Percentiles rank a stretch among this genome's conserved stretches.
These are phyloP conservation scores for Cydia strobilella DNA, from an alignment of 1,140 invertebrate genomes.

Conservation along the genomic window DNA sequence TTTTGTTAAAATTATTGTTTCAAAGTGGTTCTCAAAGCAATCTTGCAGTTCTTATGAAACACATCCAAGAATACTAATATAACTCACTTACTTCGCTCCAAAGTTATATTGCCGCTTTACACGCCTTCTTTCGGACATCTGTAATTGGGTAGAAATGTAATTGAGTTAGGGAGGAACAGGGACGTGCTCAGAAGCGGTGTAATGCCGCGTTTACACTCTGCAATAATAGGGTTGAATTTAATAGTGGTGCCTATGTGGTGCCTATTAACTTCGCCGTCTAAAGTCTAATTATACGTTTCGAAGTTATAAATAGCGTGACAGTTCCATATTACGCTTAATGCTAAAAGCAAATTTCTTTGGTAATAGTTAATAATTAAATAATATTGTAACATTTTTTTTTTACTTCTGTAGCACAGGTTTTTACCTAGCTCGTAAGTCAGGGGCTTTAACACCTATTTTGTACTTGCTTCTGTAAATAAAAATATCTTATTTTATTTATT, in stretches of 20 bases:
- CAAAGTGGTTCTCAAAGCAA: background rate
- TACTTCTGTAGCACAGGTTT: too few relatives aligned
- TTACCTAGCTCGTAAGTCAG: too few relatives aligned
- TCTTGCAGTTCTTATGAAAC: background rate
- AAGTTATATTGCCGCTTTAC: background rate
- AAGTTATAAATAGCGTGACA: too few relatives aligned
- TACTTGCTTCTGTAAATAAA: too few relatives aligned
- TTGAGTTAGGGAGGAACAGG: slow-evolving; percentile 42
- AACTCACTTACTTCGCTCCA: background rate
- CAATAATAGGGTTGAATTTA: background rate
- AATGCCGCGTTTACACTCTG: background rate
- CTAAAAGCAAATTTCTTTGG: too few relatives aligned
- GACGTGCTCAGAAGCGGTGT: slow-evolving; percentile 7
- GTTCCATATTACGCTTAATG: too few relatives aligned
- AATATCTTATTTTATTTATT: too few relatives aligned
- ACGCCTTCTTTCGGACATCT: slow-evolving; percentile 35
- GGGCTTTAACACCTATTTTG: too few relatives aligned
- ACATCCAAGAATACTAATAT: slow-evolving; percentile 10
- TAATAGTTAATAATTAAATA: too few relatives aligned
- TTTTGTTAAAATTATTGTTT: background rate
- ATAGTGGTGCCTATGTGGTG: background rate
- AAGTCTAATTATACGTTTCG: too few relatives aligned
- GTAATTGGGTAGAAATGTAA: slow-evolving; percentile 52
- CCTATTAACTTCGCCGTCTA: too few relatives aligned
- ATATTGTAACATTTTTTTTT: too few relatives aligned